Evolutionary conservation across 2,888 invertebrate genomes (phyloP).

Genomic region (Euspilapteryx auroguttella): DNA sequence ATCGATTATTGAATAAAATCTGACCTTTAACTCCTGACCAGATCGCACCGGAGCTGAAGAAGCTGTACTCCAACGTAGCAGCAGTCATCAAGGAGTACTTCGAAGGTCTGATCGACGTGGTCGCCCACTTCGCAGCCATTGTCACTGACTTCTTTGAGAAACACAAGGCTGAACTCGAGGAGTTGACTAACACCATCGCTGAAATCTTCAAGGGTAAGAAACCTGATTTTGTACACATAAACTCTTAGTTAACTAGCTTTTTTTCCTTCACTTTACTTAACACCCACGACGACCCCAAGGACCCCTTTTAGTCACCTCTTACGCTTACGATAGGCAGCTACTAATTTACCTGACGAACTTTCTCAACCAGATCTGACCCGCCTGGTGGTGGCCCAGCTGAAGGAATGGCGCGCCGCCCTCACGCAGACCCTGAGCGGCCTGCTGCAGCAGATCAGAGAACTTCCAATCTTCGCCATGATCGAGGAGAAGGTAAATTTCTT

Average conservation of each 20-base stretch:
- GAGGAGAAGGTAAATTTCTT: constrained; percentile 38
- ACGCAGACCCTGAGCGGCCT: too few species aligned
- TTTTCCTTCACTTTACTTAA: too few species aligned
- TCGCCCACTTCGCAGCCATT: constrained; percentile 55
- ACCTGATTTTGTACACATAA: too few species aligned
- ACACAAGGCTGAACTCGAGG: constrained; percentile 68
- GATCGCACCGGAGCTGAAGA: constrained; percentile 34
- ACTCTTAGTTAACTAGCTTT: too few species aligned
- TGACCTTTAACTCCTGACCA: constrained; percentile 9
- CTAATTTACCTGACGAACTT: too few species aligned
- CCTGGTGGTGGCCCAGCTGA: constrained; percentile 31
- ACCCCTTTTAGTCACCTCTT: too few species aligned
- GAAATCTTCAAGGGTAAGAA: constrained; percentile 52
- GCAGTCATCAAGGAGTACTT: constrained; percentile 36
- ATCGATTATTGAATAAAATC: too few species aligned
- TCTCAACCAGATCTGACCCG: constrained; percentile 46
- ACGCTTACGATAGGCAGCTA: too few species aligned
- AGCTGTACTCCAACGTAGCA: constrained; percentile 24
- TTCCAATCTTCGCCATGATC: constrained; percentile 28
- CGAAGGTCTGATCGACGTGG: constrained; percentile 34
- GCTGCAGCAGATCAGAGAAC: constrained; percentile 34
- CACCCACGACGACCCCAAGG: too few species aligned
- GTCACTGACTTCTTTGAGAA: constrained; percentile 61
- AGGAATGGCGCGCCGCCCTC: constrained; percentile 31
- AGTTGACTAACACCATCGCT: constrained; percentile 52